Evolutionary conservation across 2,888 invertebrate genomes (phyloP).

Genomic region (Coremacera marginata): DNA sequence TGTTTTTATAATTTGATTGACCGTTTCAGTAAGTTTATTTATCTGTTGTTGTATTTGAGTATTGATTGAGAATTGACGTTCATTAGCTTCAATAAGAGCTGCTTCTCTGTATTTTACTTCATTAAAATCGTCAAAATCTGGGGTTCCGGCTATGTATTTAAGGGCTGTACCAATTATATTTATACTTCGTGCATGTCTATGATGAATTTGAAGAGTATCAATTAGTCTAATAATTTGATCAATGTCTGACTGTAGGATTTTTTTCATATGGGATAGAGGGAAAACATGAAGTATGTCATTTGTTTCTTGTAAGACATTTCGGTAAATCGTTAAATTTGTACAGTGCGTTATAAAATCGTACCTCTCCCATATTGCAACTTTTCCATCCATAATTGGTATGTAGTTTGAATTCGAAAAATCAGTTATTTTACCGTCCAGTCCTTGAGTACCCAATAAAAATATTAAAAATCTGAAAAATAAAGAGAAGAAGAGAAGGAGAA

Average conservation of each 20-base stretch:
- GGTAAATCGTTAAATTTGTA: slow-evolving; percentile 3
- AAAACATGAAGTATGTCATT: not conserved
- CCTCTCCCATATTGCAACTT: slow-evolving; percentile 3
- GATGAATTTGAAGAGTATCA: no score
- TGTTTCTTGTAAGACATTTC: not conserved
- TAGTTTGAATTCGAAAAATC: slow-evolving; percentile 3
- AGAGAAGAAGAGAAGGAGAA: no score
- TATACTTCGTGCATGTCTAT: no score
- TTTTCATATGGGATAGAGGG: not conserved
- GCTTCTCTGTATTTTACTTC: not conserved
- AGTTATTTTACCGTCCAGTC: not conserved
- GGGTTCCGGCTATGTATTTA: not conserved
- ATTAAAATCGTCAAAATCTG: not conserved
- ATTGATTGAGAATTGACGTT: not conserved
- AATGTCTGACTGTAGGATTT: no score
- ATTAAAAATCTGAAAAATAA: not conserved
- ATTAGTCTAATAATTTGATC: no score
- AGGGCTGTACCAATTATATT: not conserved
- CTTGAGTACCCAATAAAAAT: not conserved
- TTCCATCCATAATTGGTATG: not conserved
- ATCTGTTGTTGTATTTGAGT: not conserved
- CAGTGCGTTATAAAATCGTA: not conserved
- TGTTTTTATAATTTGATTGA: not conserved
- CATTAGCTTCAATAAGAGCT: not conserved
- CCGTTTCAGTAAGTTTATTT: not conserved